A percentile compares a stretch with the other conserved stretches of the same genome.
Evolutionary conservation across 2,113 vertebrate species (phyloP).

Genomic region (Chlorodrepanis virens): DNA sequence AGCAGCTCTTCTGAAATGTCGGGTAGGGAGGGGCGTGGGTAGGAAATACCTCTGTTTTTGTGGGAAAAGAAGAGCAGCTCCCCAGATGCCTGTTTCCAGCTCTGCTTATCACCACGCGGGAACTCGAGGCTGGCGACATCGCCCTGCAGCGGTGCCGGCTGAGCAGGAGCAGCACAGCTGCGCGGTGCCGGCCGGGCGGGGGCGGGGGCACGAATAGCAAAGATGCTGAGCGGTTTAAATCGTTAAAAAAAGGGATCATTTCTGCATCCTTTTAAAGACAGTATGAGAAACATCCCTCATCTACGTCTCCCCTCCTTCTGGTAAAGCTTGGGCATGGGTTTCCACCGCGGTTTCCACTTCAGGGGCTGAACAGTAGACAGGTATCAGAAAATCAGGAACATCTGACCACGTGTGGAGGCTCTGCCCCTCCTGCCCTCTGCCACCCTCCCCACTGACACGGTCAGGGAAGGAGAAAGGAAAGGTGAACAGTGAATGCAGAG

Average conservation of each 20-base stretch:
- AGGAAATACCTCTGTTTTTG: neutral
- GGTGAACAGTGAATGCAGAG: neutral
- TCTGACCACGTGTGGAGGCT: neutral
- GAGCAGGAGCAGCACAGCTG: neutral
- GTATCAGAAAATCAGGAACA: neutral
- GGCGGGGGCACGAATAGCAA: accelerated
- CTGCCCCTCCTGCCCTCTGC: neutral
- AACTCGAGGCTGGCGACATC: neutral
- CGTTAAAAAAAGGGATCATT: neutral
- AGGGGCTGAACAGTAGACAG: neutral
- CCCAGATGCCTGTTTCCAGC: neutral
- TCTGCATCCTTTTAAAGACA: neutral
- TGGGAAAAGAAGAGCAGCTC: neutral
- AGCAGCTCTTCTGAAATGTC: neutral
- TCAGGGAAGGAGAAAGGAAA: neutral
- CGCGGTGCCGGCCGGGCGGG: accelerated
- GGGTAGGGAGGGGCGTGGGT: accelerated
- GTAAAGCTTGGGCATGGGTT: neutral
- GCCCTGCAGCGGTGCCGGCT: accelerated
- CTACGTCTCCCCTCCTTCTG: neutral
- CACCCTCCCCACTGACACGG: neutral
- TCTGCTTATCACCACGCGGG: accelerated
- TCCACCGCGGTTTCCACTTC: neutral
- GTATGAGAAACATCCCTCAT: neutral
- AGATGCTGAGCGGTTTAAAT: neutral